Evolutionary conservation across 2,113 vertebrate genomes (phyloP), one percentile per base, ranked within the genome.

Genomic region (Burhinus oedicnemus): DNA sequence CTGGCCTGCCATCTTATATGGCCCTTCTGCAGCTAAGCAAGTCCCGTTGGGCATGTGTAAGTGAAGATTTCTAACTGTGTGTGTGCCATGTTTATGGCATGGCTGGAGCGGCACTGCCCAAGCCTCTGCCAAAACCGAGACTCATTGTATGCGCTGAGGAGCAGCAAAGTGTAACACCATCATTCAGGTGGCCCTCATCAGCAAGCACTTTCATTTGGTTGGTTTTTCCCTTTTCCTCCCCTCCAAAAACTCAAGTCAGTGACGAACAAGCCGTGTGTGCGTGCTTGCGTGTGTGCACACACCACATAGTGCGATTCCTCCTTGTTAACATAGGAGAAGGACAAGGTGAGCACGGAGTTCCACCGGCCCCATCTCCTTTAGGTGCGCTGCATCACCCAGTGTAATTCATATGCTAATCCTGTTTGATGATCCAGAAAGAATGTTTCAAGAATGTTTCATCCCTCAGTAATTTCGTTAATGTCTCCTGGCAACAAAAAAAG

Each of bases 371-470:
- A 4, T 40, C 80, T 89, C 40, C 76, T 52, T 51, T 10, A 86
- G 75, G 92, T 91, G 89, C 18, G 38, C 72, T 79, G 68, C 69
- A 69, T 83, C 78, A 62, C 74, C 36, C 78, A 55, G 32, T 1
- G 47, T 11, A 89, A 91, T 89, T 83, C 86, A 25, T 30, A 44
- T 0, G 3, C 70, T 95, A 91, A 95, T 94, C 91, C 83, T 77
- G 66, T 79, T 77, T 85, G 94, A 97, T 87, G 94, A 94, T 89
- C 81, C 93, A 94, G 93, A 93, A 97, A 89, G 72, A 95, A 92
- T 95, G 92, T 82, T 96, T 96, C 83, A 71, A 95, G 85, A 92
- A 94, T 79, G 94, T 86, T 94, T 94, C 92, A 91, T 94, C 92
- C 81, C 77, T 83, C 44, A 9, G 42, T 83, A 93, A 83, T 94